A percentile compares a stretch with the other conserved stretches of the same genome.
Evolutionary conservation across 2,797 vertebrate genomes (phyloP).

Genomic region (Gallinago solitaria): DNA sequence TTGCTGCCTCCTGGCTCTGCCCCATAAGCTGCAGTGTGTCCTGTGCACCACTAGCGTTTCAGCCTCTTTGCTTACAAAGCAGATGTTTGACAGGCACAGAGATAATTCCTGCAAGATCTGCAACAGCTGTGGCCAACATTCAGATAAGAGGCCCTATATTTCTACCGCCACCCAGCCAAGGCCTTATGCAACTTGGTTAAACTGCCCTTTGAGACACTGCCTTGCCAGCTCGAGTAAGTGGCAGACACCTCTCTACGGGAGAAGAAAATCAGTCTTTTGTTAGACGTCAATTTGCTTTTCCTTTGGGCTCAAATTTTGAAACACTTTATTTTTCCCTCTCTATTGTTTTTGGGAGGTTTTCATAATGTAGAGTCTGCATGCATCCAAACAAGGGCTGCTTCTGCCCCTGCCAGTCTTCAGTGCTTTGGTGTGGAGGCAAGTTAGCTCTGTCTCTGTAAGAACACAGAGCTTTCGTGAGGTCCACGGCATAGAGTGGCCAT

Average conservation of each 20-base stretch:
- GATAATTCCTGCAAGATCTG: slow-evolving; percentile 67
- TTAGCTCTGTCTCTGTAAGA: neutral
- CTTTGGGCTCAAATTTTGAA: slow-evolving; percentile 57
- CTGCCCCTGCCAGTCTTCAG: neutral
- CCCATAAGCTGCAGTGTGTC: neutral
- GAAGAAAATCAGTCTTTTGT: slow-evolving; percentile 58
- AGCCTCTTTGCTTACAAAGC: slow-evolving; percentile 55
- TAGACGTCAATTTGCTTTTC: slow-evolving; percentile 5
- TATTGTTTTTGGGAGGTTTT: slow-evolving; percentile 4
- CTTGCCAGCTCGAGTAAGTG: slow-evolving; percentile 69
- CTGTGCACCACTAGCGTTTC: neutral
- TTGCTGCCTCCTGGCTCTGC: slow-evolving; percentile 10
- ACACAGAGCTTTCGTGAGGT: neutral
- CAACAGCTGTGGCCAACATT: slow-evolving; percentile 58
- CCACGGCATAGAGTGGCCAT: neutral
- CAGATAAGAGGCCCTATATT: slow-evolving; percentile 64
- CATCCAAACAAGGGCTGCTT: neutral
- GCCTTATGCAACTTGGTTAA: slow-evolving; percentile 63
- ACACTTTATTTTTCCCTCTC: neutral
- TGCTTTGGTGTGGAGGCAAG: neutral
- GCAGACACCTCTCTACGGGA: slow-evolving; percentile 37
- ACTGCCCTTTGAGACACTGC: slow-evolving; percentile 48
- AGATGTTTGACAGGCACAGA: slow-evolving; percentile 63
- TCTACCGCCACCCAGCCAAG: slow-evolving; percentile 51
- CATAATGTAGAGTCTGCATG: neutral